These are phyloP conservation scores for Haliaeetus leucogaster DNA, from an alignment of 2,113 vertebrate genomes.

Conservation along the genomic window DNA sequence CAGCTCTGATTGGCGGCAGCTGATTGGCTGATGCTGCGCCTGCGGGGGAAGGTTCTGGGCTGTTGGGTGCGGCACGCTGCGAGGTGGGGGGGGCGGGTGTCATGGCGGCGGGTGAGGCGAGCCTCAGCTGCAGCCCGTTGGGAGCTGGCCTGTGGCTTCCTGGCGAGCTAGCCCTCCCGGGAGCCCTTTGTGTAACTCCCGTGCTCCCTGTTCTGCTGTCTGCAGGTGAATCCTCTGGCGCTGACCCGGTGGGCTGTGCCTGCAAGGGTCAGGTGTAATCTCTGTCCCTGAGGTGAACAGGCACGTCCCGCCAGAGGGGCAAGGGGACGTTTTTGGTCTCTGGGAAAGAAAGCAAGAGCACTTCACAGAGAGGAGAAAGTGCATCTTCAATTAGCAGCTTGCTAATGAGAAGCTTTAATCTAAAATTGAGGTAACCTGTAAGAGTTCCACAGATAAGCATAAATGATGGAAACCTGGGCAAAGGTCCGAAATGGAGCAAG, in stretches of 20 bases:
- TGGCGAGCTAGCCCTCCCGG: too few species aligned
- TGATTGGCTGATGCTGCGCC: neutral
- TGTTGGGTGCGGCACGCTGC: neutral
- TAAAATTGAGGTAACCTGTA: neutral
- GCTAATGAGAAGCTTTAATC: neutral
- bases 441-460: neutral
- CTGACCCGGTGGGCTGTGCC: neutral
- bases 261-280: rapidly evolving
- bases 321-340: neutral
- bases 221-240: rapidly evolving
- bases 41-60: neutral
- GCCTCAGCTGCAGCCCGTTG: rapidly evolving
- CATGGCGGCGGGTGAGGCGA: neutral
- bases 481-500: neutral
- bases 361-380: neutral
- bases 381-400: neutral
- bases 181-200: rapidly evolving
- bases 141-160: neutral
- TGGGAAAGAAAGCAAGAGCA: neutral
- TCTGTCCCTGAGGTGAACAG: too few species aligned
- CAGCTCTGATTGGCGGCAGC: neutral
- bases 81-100: rapidly evolving
- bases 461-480: neutral
- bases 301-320: neutral
- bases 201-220: too few species aligned